Conservation (phyloP, 64 coral and sea anemone species). For the Dendronephthya gigantea region DNA sequence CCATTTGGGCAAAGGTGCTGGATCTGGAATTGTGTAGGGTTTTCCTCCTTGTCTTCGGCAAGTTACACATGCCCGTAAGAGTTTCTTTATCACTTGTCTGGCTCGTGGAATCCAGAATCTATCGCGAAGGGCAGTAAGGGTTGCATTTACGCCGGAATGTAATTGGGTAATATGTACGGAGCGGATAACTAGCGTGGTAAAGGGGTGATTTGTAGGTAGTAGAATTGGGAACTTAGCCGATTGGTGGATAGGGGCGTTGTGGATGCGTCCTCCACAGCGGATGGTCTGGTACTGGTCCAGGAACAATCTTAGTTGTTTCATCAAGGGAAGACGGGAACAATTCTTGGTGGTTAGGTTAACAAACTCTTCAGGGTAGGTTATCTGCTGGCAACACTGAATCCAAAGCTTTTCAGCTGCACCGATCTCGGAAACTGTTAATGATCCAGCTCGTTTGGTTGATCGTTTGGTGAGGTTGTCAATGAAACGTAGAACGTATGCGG, state of each 20-base stretch:
- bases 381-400: background rate
- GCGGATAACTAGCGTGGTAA: background rate
- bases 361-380: background rate
- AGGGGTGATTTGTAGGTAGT: background rate
- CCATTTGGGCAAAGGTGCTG: background rate
- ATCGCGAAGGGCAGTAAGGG: background rate
- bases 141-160: background rate
- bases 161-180: background rate
- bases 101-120: background rate
- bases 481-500: slow-evolving; percentile 6
- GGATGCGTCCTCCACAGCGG: background rate
- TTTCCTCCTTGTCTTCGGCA: background rate
- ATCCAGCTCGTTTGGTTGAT: background rate
- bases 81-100: background rate
- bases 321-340: background rate
- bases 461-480: background rate
- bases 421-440: background rate
- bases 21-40: background rate
- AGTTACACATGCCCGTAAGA: background rate
- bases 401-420: background rate
- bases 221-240: background rate
- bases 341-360: background rate
- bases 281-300: background rate
- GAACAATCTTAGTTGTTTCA: background rate
- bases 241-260: background rate